A percentile compares a stretch with the other conserved stretches of the same genome.
Evolutionary conservation across 2,113 vertebrate genomes (phyloP).

Genomic region (Cyphomyrus plagiostoma): DNA sequence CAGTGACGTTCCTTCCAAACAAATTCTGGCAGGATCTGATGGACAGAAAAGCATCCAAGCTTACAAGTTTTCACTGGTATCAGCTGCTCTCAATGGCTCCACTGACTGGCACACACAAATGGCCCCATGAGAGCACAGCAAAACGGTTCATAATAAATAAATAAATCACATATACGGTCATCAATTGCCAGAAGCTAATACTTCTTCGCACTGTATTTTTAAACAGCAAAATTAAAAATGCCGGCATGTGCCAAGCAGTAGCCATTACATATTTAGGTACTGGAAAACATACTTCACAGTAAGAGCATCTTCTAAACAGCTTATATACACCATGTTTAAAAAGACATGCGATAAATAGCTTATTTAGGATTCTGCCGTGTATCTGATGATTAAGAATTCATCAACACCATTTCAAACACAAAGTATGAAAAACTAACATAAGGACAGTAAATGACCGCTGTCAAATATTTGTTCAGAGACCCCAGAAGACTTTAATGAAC

Average conservation of each 20-base stretch:
- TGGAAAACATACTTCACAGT: background rate
- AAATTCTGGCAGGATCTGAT: background rate
- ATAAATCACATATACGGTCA: background rate
- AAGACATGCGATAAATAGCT: background rate
- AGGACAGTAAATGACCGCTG: background rate
- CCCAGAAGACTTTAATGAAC: background rate
- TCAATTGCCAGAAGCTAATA: background rate
- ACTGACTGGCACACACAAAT: background rate
- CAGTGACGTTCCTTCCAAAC: background rate
- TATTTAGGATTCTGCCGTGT: background rate
- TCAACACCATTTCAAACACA: background rate
- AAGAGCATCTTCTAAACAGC: background rate
- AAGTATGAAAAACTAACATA: background rate
- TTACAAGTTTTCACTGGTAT: background rate
- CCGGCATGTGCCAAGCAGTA: background rate
- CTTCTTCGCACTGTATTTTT: background rate
- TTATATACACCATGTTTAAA: background rate
- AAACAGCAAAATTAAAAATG: background rate
- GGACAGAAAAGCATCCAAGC: background rate
- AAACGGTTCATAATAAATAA: background rate
- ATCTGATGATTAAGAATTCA: background rate
- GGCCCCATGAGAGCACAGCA: background rate
- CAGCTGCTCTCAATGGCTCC: background rate
- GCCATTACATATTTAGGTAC: background rate
- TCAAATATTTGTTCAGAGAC: background rate